These are phyloP conservation scores for Oscheius sp. DNA, from an alignment of 2,888 invertebrate genomes.

Conservation along the genomic window DNA sequence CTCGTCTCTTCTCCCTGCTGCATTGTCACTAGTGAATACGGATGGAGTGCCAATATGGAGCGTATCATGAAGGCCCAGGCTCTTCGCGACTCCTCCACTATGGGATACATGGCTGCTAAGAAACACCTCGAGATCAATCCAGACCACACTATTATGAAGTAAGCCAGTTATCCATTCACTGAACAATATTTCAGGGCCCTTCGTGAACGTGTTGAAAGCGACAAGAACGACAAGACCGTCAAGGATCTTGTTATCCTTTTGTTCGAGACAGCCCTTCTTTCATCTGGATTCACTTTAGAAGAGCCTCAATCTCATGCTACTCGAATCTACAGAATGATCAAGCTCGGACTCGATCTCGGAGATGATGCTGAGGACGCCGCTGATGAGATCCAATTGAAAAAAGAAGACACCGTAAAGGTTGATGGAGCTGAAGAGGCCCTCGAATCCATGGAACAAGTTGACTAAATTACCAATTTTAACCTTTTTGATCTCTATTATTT, in stretches of 20 bases:
- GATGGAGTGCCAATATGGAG: conserved; percentile 99
- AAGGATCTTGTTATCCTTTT: conserved; percentile 94
- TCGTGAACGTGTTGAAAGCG: conserved; percentile 84
- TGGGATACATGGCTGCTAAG: conserved; percentile 99
- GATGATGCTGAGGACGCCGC: conserved; percentile 80
- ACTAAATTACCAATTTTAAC: conserved; percentile 79
- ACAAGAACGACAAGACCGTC: conserved; percentile 95
- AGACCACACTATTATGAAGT: conserved; percentile 90
- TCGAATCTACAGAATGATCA: conserved; percentile 97
- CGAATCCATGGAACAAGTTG: conserved; percentile 89
- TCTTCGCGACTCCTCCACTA: conserved; percentile 91
- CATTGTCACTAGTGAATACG: conserved; percentile 94
- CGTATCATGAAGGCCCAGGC: conserved; percentile 99
- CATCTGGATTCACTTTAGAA: conserved; percentile 94
- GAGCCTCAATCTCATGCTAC: conserved; percentile 88
- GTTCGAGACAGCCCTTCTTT: conserved; percentile 92
- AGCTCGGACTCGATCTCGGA: conserved; percentile 93
- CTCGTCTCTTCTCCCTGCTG: conserved; percentile 97
- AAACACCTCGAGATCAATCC: conserved; percentile 98
- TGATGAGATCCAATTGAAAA: conserved; percentile 71
- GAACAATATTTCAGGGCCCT: conserved; percentile 57
- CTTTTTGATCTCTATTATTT: background rate
- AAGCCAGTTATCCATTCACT: conserved; percentile 66
- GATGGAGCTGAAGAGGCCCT: conserved; percentile 81
- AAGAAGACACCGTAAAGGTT: conserved; percentile 78